Evolutionary conservation across 2,113 vertebrate genomes (phyloP).

Genomic region (Salvelinus fontinalis): DNA sequence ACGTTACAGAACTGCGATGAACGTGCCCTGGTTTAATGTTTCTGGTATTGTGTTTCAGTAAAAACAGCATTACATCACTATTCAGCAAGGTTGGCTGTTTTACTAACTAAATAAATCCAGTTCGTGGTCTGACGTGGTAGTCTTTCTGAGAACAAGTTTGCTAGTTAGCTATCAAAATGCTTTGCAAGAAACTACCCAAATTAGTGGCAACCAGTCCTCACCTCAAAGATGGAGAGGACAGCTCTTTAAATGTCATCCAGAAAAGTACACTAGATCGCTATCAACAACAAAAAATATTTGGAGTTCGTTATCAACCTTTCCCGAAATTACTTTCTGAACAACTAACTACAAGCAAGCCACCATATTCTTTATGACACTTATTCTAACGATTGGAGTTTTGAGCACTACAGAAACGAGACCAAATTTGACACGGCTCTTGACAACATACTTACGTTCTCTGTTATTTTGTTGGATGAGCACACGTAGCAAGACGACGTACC

Average conservation of each 20-base stretch:
- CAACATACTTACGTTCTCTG: slow-evolving; percentile 68
- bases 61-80: too few relatives aligned
- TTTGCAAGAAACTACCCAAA: neutral
- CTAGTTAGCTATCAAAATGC: too few relatives aligned
- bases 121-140: too few relatives aligned
- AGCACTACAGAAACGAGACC: slow-evolving; percentile 52
- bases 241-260: neutral
- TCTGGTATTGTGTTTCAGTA: too few relatives aligned
- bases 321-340: too few relatives aligned
- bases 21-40: too few relatives aligned
- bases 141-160: too few relatives aligned
- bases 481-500: slow-evolving; percentile 68
- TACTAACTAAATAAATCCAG: too few relatives aligned
- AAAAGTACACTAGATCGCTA: neutral
- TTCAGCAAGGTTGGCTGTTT: too few relatives aligned
- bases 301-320: too few relatives aligned
- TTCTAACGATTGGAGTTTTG: neutral
- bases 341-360: neutral
- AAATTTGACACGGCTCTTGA: slow-evolving; percentile 25
- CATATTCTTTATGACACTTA: neutral
- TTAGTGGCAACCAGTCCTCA: neutral
- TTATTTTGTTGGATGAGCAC: slow-evolving; percentile 71
- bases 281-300: too few relatives aligned
- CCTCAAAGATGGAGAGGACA: neutral
- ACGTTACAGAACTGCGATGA: too few relatives aligned